Evolutionary conservation across 2,113 vertebrate species (phyloP), one percentile per base, ranked within the genome.

Genomic region (Antechinus flavipes): DNA sequence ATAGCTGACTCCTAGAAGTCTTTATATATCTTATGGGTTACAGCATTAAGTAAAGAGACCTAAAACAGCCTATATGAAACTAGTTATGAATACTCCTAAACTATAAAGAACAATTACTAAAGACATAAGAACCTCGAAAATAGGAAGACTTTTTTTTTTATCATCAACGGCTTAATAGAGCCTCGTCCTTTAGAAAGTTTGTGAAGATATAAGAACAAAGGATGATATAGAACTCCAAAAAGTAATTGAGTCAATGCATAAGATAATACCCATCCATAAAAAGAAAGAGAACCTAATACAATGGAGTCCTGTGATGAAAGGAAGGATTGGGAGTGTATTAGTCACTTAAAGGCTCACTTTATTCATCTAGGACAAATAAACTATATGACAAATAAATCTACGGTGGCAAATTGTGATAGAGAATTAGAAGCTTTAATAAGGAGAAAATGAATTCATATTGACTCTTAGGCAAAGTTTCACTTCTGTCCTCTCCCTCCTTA

Each of bases 91-190:
- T 8, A 42, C 27, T 22, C 90, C 35, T 30, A 93, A 54, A 24
- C 91, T 91, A n/a, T 55, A 90, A 26, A 47, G 68, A 24, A 53
- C 0, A 6, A 23, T 6, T 91, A 52, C 23, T 84, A 42, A 92
- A 46, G 26, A 0, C 35, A 50, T 0, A 0, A 14, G n/a, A 35
- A n/a, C n/a, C 42, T 61, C 47, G 49, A 24, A 26, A 76, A n/a
- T 19, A 1, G 12, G 61, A 76, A n/a, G 61, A 35, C 58, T 35
- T n/a, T n/a, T 35, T 14, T 68, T 42, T n/a, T 19, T 30, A 61
- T 35, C 58, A n/a, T 76, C 35, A n/a, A 16, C 35, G 7, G n/a
- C 68, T 47, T 76, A 16, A n/a, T n/a, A 76, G 14, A 76, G 14
- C 30, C 68, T 76, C 19, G 16, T 76, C 6, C 68, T 76, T 76